phyloP scores from a whole-genome alignment of 2,888 invertebrate genomes.

The Smittia sp. region DNA sequence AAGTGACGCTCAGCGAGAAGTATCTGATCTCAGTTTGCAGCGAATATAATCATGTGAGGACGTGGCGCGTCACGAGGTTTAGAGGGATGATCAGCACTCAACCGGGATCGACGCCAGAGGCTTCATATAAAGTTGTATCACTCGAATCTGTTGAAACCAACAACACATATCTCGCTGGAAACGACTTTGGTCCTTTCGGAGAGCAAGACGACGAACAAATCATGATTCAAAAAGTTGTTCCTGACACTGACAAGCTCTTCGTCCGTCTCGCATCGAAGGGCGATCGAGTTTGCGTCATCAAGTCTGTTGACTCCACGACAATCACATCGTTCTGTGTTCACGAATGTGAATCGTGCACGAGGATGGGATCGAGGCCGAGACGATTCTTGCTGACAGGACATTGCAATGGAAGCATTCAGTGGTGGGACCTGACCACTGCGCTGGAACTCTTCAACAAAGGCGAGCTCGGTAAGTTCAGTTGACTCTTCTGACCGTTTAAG shows the following conservation, averaged over 20 bases:
- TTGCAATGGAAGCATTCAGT: constrained; percentile 87
- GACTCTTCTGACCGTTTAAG: constrained; percentile 52
- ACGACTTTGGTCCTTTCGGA: constrained; percentile 86
- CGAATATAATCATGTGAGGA: constrained; percentile 96
- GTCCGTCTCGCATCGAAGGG: constrained; percentile 94
- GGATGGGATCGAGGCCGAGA: constrained; percentile 84
- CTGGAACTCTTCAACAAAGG: constrained; percentile 77
- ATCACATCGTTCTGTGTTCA: constrained; percentile 96
- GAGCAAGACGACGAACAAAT: constrained; percentile 98
- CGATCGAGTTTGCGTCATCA: constrained; percentile 90
- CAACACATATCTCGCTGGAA: constrained; percentile 63
- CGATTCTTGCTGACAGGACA: constrained; percentile 90
- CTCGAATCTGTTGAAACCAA: constrained; percentile 64
- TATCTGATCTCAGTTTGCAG: constrained; percentile 94
- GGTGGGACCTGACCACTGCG: constrained; percentile 98
- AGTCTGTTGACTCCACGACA: constrained; percentile 88
- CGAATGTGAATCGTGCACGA: constrained; percentile 86
- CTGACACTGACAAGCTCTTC: constrained; percentile 92
- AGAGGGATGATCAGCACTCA: constrained; percentile 98
- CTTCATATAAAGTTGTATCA: constrained; percentile 84
- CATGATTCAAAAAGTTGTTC: constrained; percentile 96
- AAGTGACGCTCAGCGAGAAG: constrained; percentile 92
- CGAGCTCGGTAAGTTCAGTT: constrained; percentile 64
- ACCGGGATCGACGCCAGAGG: constrained; percentile 95
- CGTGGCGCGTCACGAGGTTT: constrained; percentile 96